Evolutionary conservation across 2,888 invertebrate genomes (phyloP).

Genomic region (Caenorhabditis uteleia): DNA sequence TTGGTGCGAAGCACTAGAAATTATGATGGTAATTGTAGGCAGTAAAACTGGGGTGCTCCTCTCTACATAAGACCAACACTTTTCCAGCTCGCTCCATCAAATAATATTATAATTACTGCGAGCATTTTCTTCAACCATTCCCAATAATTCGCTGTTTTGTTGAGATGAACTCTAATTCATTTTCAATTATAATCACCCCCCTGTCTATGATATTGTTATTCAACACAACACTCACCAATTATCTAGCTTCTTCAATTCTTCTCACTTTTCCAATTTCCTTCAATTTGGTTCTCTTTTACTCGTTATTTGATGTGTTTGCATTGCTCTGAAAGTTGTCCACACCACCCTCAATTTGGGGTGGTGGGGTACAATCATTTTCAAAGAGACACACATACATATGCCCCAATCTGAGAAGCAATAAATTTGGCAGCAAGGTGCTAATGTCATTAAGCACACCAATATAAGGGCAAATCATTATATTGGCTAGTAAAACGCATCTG

Average conservation of each 20-base stretch:
- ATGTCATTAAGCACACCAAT: slow-evolving; percentile 30
- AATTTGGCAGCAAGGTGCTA: slow-evolving; percentile 32
- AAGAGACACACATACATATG: too few species aligned
- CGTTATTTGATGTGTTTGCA: neutral
- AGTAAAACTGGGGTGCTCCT: too few species aligned
- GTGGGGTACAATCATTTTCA: too few species aligned
- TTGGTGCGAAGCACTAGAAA: slow-evolving; percentile 13
- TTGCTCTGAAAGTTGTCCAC: too few species aligned
- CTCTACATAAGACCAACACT: too few species aligned
- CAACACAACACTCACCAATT: too few species aligned
- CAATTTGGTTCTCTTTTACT: neutral
- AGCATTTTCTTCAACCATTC: neutral
- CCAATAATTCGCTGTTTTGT: slow-evolving; percentile 1
- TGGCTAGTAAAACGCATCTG: slow-evolving; percentile 39
- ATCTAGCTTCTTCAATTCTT: neutral
- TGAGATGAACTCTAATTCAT: too few species aligned
- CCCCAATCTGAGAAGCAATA: too few species aligned
- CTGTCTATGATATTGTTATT: too few species aligned
- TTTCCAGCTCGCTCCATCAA: slow-evolving; percentile 9
- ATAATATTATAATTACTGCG: slow-evolving; percentile 39
- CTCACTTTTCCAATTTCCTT: neutral
- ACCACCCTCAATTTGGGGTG: too few species aligned
- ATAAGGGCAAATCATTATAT: slow-evolving; percentile 27
- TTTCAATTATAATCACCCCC: too few species aligned
- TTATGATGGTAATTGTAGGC: slow-evolving; percentile 34